A percentile compares a stretch with the other conserved stretches of the same genome.
These are phyloP conservation scores for Cervus canadensis DNA, from an alignment of 2,113 vertebrate genomes.

Conservation along the genomic window DNA sequence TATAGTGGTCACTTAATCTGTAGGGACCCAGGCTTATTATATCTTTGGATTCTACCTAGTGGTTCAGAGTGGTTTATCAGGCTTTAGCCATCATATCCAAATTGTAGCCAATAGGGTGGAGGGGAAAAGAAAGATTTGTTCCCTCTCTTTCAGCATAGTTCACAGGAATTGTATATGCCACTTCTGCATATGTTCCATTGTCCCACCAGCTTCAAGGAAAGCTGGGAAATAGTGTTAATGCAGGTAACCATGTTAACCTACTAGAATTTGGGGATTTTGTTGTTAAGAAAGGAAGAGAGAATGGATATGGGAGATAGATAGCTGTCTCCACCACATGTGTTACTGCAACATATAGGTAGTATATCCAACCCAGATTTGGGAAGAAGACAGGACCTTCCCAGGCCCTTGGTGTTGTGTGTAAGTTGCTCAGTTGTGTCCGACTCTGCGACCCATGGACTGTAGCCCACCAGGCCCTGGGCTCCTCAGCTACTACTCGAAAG, in stretches of 20 bases:
- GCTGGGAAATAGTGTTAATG: neutral
- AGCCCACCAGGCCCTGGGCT: neutral
- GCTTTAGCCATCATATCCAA: neutral
- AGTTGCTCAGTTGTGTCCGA: neutral
- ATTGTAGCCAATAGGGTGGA: neutral
- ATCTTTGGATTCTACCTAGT: neutral
- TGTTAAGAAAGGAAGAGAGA: neutral
- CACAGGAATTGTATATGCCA: neutral
- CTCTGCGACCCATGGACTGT: neutral
- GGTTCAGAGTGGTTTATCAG: neutral
- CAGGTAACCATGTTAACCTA: neutral
- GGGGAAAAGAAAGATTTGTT: neutral
- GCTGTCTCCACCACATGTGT: neutral
- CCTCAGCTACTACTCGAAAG: neutral
- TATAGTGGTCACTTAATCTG: neutral
- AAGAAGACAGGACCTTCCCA: neutral
- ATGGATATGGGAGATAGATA: neutral
- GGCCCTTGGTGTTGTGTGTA: neutral
- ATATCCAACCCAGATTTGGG: neutral
- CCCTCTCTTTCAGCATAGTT: neutral
- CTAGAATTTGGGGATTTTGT: neutral
- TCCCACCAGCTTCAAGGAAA: neutral
- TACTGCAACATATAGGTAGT: neutral
- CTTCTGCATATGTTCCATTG: neutral
- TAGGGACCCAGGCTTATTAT: neutral